Evolutionary conservation across 2,888 invertebrate species (phyloP), one percentile per base, ranked within the genome.

Genomic region (Boloria euphrosyne): DNA sequence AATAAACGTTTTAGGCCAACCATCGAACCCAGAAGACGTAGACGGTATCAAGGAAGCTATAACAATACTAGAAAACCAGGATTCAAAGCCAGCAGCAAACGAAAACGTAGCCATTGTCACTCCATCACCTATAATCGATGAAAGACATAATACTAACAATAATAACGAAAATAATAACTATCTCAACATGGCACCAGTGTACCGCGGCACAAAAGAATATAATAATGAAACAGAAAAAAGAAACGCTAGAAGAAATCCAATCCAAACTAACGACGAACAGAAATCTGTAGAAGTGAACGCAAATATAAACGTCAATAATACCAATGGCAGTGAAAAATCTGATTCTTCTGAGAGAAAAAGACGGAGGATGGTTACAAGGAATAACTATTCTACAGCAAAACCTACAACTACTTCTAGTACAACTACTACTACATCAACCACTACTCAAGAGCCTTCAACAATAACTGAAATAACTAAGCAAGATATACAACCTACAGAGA

Each of bases 11-110:
- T 14, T 84, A 92, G 92, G 81, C 71, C 81, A 77, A 46, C 80
- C 83, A 27, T 73, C 81, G 55, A 87, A 85, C 53, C 86, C 90
- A 6, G 90, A 88, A 82, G 87, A 88, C 22, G 83, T 85, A 13
- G 84, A 84, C 27, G 90, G 90, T 16, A 80, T 92, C 3, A 90
- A 90, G 80, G 88, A 90, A 74, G 92, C 92, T 44, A 90, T 92
- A 68, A 78, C 88, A 5, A 89, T 91, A 44, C 74, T 92, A 62
- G 87, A 87, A 76, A 89, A 88, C 69, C 89, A 89, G 74, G 81
- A 90, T 59, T 74, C 70, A 22, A 74, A 80, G 67, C 74, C 77
- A 38, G 67, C 67, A 22, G 66, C 67, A 22, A 77, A 74, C 38
- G 80, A 78, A 61, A 75, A 75, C 27, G 64, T 90, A 10, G 84